phyloP scores from a whole-genome alignment of 2,113 vertebrate genomes.

The Rhinopomastus cyanomelas region DNA sequence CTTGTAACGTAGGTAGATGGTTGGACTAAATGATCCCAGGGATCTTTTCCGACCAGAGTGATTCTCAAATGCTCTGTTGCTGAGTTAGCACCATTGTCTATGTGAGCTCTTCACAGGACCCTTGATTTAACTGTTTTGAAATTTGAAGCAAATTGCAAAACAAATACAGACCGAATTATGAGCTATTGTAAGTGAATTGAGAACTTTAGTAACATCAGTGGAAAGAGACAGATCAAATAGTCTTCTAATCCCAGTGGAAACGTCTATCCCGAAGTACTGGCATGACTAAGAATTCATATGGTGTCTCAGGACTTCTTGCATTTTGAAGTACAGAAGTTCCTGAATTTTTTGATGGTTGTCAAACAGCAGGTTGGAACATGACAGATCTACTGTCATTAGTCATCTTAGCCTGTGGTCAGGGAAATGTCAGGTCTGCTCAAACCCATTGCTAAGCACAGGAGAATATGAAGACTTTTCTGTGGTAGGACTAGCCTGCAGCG shows the following conservation, averaged over 20 bases:
- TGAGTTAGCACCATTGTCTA: neutral
- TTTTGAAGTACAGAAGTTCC: neutral
- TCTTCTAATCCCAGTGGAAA: neutral
- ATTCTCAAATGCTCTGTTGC: neutral
- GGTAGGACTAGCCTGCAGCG: neutral
- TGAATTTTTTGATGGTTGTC: slow-evolving; percentile 2
- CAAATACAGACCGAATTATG: neutral
- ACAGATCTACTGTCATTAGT: neutral
- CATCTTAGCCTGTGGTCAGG: slow-evolving; percentile 25
- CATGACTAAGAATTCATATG: slow-evolving; percentile 1
- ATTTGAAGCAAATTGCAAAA: neutral
- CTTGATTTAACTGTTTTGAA: neutral
- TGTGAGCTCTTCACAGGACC: neutral
- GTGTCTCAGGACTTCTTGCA: neutral
- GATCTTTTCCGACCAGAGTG: too few relatives aligned
- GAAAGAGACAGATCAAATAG: neutral
- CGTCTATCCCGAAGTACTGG: neutral
- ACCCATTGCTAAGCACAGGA: neutral
- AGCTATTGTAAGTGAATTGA: neutral
- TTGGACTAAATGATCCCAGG: too few relatives aligned
- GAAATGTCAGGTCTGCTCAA: slow-evolving; percentile 24
- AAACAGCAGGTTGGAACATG: neutral
- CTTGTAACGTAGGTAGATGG: too few relatives aligned
- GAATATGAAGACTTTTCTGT: slow-evolving; percentile 4
- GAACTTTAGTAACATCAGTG: neutral